phyloP scores from a whole-genome alignment of 1,140 invertebrate genomes.

The Amphibalanus amphitrite region DNA sequence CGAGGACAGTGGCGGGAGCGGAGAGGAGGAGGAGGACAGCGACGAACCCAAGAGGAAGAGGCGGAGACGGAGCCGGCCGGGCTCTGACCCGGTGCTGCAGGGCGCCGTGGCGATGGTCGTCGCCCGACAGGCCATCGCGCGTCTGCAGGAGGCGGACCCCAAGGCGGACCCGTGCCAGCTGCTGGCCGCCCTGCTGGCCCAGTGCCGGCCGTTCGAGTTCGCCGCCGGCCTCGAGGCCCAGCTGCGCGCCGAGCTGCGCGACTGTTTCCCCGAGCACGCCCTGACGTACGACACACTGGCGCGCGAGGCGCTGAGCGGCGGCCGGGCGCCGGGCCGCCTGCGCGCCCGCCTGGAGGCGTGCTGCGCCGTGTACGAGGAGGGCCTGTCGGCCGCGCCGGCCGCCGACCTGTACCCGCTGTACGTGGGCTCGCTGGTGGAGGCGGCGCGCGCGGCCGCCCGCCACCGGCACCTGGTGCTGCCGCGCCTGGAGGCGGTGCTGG shows the following conservation, averaged over 20 bases:
- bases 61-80: neutral
- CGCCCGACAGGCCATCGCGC: neutral
- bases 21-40: neutral
- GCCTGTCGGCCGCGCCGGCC: neutral
- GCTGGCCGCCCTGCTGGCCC: neutral
- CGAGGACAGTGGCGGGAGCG: neutral
- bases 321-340: neutral
- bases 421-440: neutral
- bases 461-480: neutral
- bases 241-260: neutral
- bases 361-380: neutral
- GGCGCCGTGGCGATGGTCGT: neutral
- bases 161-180: neutral
- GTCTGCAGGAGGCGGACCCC: neutral
- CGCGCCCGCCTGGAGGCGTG: neutral
- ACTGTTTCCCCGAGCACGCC: neutral
- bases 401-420: neutral
- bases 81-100: neutral
- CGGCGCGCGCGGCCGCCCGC: too few relatives aligned
- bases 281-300: slow-evolving; percentile 2
- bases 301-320: neutral
- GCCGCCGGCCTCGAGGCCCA: neutral
- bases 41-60: neutral
- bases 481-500: neutral
- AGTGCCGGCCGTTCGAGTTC: neutral